Conservation (phyloP, 2,888 invertebrate genomes). For the Cordilura impudica region DNA sequence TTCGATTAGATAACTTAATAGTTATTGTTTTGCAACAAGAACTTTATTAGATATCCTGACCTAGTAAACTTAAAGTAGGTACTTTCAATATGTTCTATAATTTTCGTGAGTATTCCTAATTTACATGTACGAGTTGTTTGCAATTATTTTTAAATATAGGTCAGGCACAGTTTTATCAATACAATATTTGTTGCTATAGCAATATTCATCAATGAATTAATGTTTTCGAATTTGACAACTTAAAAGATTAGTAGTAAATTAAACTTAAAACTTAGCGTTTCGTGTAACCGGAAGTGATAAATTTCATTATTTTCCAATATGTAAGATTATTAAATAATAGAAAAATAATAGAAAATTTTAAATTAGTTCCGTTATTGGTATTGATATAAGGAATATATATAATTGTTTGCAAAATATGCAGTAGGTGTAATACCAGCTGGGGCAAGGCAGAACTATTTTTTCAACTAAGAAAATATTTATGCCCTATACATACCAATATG, state of each 20-base stretch:
- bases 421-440: no score
- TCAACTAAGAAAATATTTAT: no score
- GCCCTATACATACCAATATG: no score
- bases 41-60: slow-evolving; percentile 2
- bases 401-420: no score
- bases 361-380: no score
- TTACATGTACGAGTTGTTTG: background rate
- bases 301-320: background rate
- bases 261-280: slow-evolving; percentile 9
- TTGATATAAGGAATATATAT: no score
- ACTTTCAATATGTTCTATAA: slow-evolving; percentile 10
- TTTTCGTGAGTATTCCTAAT: slow-evolving; percentile 17
- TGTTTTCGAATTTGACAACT: background rate
- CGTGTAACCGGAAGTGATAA: background rate
- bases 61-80: slow-evolving; percentile 11
- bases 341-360: no score
- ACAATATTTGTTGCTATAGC: slow-evolving; percentile 5
- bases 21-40: no score
- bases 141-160: slow-evolving; percentile 24
- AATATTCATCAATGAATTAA: slow-evolving; percentile 20
- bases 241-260: slow-evolving; percentile 34
- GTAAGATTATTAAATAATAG: background rate
- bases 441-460: no score
- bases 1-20: no score
- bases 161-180: slow-evolving; percentile 31